Conservation (phyloP, 2,888 invertebrate genomes). For the Saturnia pavonia region DNA sequence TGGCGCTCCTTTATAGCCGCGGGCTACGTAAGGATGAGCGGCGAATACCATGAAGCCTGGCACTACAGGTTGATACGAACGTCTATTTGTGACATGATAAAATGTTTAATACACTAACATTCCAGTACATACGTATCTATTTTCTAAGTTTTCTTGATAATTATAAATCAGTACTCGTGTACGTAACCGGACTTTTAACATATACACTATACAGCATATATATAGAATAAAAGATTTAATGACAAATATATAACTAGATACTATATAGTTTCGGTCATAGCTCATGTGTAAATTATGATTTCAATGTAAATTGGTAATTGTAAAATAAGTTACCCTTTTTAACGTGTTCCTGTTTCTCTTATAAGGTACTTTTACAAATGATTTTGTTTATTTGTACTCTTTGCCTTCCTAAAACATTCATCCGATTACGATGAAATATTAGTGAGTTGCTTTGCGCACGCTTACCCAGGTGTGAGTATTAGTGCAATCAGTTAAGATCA, state of each 20-base stretch:
- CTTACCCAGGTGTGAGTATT: too few species aligned
- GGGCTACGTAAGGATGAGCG: conserved; percentile 68
- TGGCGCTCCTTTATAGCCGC: conserved; percentile 76
- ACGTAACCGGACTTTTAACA: not conserved
- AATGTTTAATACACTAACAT: conserved; percentile 20
- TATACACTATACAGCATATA: not conserved
- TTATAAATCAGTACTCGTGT: not conserved
- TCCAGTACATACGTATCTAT: conserved; percentile 13
- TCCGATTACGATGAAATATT: too few species aligned
- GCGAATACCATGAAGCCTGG: conserved; percentile 53
- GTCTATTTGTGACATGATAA: conserved; percentile 25
- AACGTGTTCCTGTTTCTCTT: not conserved
- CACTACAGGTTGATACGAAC: conserved; percentile 24
- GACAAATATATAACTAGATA: not conserved
- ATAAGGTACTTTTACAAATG: not conserved
- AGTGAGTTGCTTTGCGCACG: too few species aligned
- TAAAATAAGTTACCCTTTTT: not conserved
- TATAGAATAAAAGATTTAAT: too few species aligned
- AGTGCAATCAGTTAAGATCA: too few species aligned
- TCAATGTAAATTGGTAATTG: not conserved
- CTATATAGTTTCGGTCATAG: not conserved
- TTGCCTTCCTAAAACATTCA: too few species aligned
- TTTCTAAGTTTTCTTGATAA: not conserved
- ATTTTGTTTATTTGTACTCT: not conserved
- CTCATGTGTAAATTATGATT: not conserved